phyloP scores from a whole-genome alignment of 37 sponge, comb jelly and placozoan genomes.

The Beroe ovata region DNA sequence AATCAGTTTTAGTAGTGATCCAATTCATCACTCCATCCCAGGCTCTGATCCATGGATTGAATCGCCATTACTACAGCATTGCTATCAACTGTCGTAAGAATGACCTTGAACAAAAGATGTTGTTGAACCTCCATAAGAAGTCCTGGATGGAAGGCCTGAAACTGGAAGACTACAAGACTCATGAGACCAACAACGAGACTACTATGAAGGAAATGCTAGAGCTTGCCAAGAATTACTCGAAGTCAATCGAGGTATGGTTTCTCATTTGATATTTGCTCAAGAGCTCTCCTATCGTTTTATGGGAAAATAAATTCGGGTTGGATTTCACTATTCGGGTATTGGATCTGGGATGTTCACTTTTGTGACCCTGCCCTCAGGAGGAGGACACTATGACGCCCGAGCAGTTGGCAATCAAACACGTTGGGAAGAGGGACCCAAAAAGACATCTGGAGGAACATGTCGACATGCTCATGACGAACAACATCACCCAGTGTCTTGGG shows the following conservation, averaged over 20 bases:
- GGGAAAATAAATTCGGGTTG: too few species aligned
- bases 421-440: conserved; percentile 99
- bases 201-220: conserved; percentile 94
- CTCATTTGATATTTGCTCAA: too few species aligned
- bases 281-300: too few species aligned
- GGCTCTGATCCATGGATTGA: conserved; percentile 98
- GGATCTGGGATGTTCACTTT: too few species aligned
- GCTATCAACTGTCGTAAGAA: conserved; percentile 98
- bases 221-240: conserved; percentile 85
- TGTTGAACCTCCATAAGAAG: conserved; percentile 96
- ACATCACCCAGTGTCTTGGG: conserved; percentile 93
- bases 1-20: too few species aligned
- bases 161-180: conserved; percentile 84
- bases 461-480: conserved; percentile 85
- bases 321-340: too few species aligned
- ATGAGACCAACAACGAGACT: conserved; percentile 79
- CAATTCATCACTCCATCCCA: too few species aligned
- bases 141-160: conserved; percentile 93
- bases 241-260: conserved; percentile 72
- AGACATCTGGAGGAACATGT: conserved; percentile 97
- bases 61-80: conserved; percentile 95
- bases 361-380: conserved; percentile 89
- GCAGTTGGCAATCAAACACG: conserved; percentile 93
- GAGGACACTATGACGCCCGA: conserved; percentile 90
- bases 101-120: conserved; percentile 99